Evolutionary conservation across 2,113 vertebrate species (phyloP), one percentile per base, ranked within the genome.

Genomic region (Oenanthe melanoleuca): DNA sequence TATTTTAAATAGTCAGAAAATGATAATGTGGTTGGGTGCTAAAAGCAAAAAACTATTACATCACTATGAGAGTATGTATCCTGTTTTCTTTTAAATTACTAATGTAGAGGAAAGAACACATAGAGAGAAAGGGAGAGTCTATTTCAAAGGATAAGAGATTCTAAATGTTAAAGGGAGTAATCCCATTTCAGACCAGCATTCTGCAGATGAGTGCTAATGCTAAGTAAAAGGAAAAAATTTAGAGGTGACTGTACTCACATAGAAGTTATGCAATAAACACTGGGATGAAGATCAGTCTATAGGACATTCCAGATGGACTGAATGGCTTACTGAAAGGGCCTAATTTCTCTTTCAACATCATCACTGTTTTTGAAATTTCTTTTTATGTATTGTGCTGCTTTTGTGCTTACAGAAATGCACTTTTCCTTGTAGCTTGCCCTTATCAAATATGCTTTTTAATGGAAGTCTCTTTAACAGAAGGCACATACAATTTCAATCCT

Each of bases 381-480:
- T 86, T 92, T 93, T 28, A 64, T 37, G 16, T 61, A 57, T 75
- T 86, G 53, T 80, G 59, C n/a, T 92, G 50, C 37, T 73, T 94
- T 81, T 84, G 16, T 56, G 22, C 61, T 89, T 89, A 78, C 47
- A 91, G 71, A 96, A 96, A 88, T 60, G 28, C 28, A 88, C 6
- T 44, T 56, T 90, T 93, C 45, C 25, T 86, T 94, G 59, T 61
- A 90, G 23, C 59, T 81, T 95, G 69, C 72, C 79, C 71, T 96
- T 93, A 88, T 82, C 85, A 96, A 95, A 64, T 20, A 34, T 82
- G 19, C 19, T 42, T 88, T 26, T 85, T 91, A 67, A 45, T 60
- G 45, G 74, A 95, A 88, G 64, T 87, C 70, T 96, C 67, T 93
- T 92, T 91, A 96, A 92, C 94, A 94, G 85, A 90, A 97, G 88